phyloP scores from a whole-genome alignment of 2,797 vertebrate species.

The Cephalopachus bancanus region DNA sequence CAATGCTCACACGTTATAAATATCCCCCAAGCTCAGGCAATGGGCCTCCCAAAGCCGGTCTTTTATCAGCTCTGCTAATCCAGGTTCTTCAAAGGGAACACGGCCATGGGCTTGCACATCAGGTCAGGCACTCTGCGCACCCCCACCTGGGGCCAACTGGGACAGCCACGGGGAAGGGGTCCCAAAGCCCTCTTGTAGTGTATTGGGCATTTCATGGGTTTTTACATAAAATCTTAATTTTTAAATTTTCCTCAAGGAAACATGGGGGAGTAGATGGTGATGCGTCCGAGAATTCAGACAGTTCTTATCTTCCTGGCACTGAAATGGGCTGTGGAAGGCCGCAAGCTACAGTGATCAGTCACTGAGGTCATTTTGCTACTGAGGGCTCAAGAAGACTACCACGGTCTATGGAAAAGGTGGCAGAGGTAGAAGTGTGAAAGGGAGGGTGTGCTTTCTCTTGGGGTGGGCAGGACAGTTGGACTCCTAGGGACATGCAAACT shows the following conservation, averaged over 20 bases:
- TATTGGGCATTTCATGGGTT: rapidly evolving
- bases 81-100: not conserved
- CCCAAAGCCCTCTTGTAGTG: not conserved
- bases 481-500: no score
- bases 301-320: not conserved
- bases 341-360: rapidly evolving
- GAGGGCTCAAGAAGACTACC: not conserved
- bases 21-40: slow-evolving; percentile 65
- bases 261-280: not conserved
- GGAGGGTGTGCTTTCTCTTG: rapidly evolving
- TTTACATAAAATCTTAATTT: not conserved
- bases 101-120: not conserved
- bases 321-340: not conserved
- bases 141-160: rapidly evolving
- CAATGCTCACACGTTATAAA: slow-evolving; percentile 73
- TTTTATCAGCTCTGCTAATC: not conserved
- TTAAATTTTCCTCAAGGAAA: not conserved
- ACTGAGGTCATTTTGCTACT: not conserved
- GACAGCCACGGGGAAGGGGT: rapidly evolving
- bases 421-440: no score
- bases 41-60: not conserved
- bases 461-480: not conserved
- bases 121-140: not conserved
- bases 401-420: not conserved
- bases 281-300: not conserved